Evolutionary conservation across 2,113 vertebrate genomes (phyloP), one percentile per base, ranked within the genome.

Genomic region (Quiscalus mexicanus): DNA sequence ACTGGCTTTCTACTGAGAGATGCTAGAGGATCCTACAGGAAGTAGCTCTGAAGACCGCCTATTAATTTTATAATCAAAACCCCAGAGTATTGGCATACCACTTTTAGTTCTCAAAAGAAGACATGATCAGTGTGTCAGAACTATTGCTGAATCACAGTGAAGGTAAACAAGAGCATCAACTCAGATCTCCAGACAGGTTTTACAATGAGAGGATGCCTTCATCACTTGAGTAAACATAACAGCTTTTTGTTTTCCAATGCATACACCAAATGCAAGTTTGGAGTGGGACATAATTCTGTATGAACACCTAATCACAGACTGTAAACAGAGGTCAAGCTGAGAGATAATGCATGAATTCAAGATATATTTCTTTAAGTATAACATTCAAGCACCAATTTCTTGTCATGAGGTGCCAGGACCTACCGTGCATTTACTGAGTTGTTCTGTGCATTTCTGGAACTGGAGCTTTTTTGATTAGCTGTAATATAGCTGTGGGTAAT

Each of bases 311-410:
- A 95, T 96, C 90, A 89, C 85, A 95, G 77, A 92, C 88, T 96
- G 95, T 97, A 97, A 97, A 96, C 88, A 96, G 96, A 91, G 95
- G 96, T 96, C 96, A 97, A 87, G 65, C 62, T 65, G 73, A 91
- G 37, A 85, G 74, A 91, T 95, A 97, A 97, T 95, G 79, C 68
- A 93, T 73, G 84, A 95, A 94, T 97, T 94, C 89, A 96, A 92
- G 93, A 92, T 91, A 37, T 81, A 95, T 96, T 96, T 97, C 56
- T 53, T 78, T 58, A 80, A 84, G 69, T 91, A 45, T 84, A 94
- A 94, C 79, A 95, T 94, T 96, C 93, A 97, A 80, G 91, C 68
- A 94, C 76, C 1, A 10, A 75, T 95, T 91, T 81, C 77, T 90
- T 96, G 79, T 83, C 89, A 95, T 90, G 87, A 88, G 87, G 69